Percentiles rank a stretch among this genome's conserved stretches.
Evolutionary conservation across 2,888 invertebrate species (phyloP).

Genomic region (Agrotis segetum): DNA sequence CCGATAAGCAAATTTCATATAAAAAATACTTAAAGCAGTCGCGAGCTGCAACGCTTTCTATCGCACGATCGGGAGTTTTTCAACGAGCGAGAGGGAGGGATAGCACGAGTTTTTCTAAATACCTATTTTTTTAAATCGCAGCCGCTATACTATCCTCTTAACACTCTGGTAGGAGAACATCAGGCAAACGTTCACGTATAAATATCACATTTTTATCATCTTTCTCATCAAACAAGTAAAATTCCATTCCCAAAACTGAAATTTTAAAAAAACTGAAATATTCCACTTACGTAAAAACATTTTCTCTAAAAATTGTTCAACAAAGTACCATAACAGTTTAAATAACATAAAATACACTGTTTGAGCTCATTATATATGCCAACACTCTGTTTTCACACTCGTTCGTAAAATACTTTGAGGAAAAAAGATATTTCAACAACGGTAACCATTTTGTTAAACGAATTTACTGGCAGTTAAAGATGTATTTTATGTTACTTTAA

Average conservation of each 20-base stretch:
- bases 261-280: background rate
- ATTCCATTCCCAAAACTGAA: background rate
- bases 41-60: too few species aligned
- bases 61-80: too few species aligned
- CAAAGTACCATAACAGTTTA: conserved; percentile 20
- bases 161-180: background rate
- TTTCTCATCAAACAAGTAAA: background rate
- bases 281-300: background rate
- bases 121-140: too few species aligned
- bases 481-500: conserved; percentile 3
- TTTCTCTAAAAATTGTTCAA: conserved; percentile 14
- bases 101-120: too few species aligned
- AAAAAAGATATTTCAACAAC: conserved; percentile 16
- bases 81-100: too few species aligned
- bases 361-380: conserved; percentile 37
- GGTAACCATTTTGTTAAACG: conserved; percentile 16
- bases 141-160: too few species aligned
- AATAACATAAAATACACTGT: conserved; percentile 20
- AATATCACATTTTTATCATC: background rate
- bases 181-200: background rate
- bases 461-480: conserved; percentile 14
- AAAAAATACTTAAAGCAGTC: too few species aligned
- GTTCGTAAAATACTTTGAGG: conserved; percentile 26
- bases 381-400: conserved; percentile 34
- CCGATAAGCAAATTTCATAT: too few species aligned